Conservation (phyloP, 2,888 invertebrate species). For the Dexiosoma caninum region DNA sequence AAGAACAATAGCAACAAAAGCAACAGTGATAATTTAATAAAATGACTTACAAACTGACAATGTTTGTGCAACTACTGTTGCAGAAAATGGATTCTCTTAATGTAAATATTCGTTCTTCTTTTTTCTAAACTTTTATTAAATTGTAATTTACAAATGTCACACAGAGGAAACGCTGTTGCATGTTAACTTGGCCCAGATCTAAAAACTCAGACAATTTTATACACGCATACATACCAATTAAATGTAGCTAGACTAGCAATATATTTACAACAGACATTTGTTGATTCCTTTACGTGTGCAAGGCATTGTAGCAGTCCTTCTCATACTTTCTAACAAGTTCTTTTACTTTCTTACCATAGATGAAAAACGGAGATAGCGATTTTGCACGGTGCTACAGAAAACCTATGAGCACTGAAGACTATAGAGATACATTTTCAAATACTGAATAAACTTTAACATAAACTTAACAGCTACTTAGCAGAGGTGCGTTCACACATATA, state of each 20-base stretch:
- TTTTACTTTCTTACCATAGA: neutral
- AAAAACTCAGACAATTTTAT: neutral
- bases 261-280: slow-evolving; percentile 48
- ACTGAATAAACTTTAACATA: no score
- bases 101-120: neutral
- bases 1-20: slow-evolving; percentile 21
- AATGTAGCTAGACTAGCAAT: slow-evolving; percentile 22
- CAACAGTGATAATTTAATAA: slow-evolving; percentile 45
- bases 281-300: slow-evolving; percentile 52
- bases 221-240: neutral
- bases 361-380: neutral
- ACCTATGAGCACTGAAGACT: no score
- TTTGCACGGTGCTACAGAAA: neutral
- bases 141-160: slow-evolving; percentile 53
- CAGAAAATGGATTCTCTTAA: neutral
- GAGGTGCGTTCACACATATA: no score
- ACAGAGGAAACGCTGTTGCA: slow-evolving; percentile 42
- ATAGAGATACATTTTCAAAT: no score
- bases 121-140: slow-evolving; percentile 31
- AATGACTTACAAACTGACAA: slow-evolving; percentile 6
- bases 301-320: neutral
- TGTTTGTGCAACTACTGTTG: slow-evolving; percentile 23
- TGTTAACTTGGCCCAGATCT: neutral
- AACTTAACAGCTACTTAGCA: no score
- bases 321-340: neutral